Evolutionary conservation across 2,113 vertebrate species (phyloP), one percentile per base, ranked within the genome.

Genomic region (Orycteropus afer): DNA sequence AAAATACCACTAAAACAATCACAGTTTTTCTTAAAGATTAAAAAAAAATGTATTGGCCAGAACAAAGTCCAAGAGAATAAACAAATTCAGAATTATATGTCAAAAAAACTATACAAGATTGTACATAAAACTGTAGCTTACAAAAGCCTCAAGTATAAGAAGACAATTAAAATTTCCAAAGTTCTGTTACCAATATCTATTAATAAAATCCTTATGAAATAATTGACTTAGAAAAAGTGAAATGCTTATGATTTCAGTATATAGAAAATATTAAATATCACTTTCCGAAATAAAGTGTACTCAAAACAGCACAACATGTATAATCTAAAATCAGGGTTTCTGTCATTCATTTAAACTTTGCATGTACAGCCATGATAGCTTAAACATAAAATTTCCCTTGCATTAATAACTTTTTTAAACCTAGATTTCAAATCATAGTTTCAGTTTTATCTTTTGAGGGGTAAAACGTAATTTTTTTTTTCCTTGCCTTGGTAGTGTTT

Each of bases 1-100:
- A 98, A 95, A 98, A 96, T 97, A 98, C 95, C 96, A 98, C 97
- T 96, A 96, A 97, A 98, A 96, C 97, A 97, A 96, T 97, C 98
- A 98, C 98, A 98, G 92, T 96, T 98, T 97, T 96, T 97, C 97
- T 97, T 95, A 95, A 97, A 96, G 93, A 88, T 96, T 95, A 45
- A 86, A 94, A 94, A 98, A 97, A 98, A 98, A 97, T 95, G 97
- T 90, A 93, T 98, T 95, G 95, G 83, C 97, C 94, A 96, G 96
- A 97, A 90, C 91, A 98, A 90, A 91, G 97, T 98, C 96, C 93
- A 97, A 97, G 96, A 98, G 95, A 97, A 92, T 97, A 97, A 97
- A 84, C 95, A 98, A 96, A 95, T 97, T 98, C 69, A 96, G 55
- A 96, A 93, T 63, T 98, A 90, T 97, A 97, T 93, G 96, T 97